Base-by-base conservation (phyloP, 2,888 invertebrate species). In the Blastobasis adustella region DNA sequence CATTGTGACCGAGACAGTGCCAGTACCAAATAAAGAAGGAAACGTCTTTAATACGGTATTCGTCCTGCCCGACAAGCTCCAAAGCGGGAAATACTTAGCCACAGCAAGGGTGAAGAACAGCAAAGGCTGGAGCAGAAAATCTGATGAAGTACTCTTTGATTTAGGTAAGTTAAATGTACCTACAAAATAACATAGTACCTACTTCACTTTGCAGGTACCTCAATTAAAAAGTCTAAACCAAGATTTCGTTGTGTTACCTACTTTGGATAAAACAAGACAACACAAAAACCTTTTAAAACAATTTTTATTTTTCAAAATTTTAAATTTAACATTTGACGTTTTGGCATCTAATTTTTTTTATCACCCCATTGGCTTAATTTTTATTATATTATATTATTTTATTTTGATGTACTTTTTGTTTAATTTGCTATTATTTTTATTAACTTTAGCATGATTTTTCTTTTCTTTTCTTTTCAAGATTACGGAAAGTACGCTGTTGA, bases 71-170 rank as follows among this genome's bases (percentile, higher is more conserved):
- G 60, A 66, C 1, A 58, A 66, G 9, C 37, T 83, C 0, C 60
- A 61, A 0, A 57, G 68, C 0, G 85, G 84, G 0, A 67, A 68
- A 2, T 87, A 87, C 61, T 70, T 78, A 9, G 82, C 71, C 0
- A 51, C 67, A 0, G 68, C 85, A 9, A 76, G 76, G 41, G 87
- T 75, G 0, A 71, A 67, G 62, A 87, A 87, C 55, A 61, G 63
- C 1, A 72, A 81, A 56, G 74, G 69, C 44, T 82, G 81, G 82
- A 80, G 79, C 46, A 60, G 68, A 4, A 62, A 63, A 10, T 61
- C 60, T 1, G 71, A 73, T 0, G 69, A 74, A 0, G 57, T 61
- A 0, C 2, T 68, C 1, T 57, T 85, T 6, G 71, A 76, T 23
- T 76, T 81, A 10, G 80, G 86, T 86, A 63, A 69, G 68, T 57